These are phyloP conservation scores for Hydropsyche betteni DNA, from an alignment of 2,888 invertebrate genomes.

Conservation along the genomic window DNA sequence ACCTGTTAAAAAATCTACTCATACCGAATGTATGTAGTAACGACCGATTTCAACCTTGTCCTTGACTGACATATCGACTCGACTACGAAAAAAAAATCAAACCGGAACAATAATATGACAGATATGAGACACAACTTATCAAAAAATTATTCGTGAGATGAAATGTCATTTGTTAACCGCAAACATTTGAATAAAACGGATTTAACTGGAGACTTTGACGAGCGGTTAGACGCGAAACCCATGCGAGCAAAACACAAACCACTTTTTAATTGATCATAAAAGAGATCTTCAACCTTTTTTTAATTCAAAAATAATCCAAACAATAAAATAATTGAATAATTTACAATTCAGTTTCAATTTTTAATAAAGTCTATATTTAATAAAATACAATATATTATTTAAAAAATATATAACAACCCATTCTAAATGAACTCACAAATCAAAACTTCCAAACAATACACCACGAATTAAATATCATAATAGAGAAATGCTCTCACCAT, in stretches of 20 bases:
- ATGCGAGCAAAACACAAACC: too few relatives aligned
- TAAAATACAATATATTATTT: too few relatives aligned
- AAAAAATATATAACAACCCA: too few relatives aligned
- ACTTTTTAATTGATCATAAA: too few relatives aligned
- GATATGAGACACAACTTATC: background rate
- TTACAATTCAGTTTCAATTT: too few relatives aligned
- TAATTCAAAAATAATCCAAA: too few relatives aligned
- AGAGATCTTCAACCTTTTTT: too few relatives aligned
- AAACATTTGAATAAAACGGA: background rate
- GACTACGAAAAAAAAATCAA: background rate
- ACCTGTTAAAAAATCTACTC: conserved; percentile 21
- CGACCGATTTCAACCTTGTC: conserved; percentile 29
- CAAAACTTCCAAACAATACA: too few relatives aligned
- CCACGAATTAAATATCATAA: too few relatives aligned
- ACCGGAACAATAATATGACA: conserved; percentile 11
- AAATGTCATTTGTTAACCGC: background rate
- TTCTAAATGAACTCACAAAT: too few relatives aligned
- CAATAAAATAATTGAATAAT: too few relatives aligned
- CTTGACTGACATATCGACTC: conserved; percentile 19
- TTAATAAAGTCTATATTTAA: too few relatives aligned
- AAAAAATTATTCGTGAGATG: background rate
- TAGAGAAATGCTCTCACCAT: conserved; percentile 34
- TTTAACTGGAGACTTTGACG: background rate
- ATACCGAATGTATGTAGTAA: conserved; percentile 29
- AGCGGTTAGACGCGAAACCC: background rate